phyloP scores from a whole-genome alignment of 2,113 vertebrate genomes.

The Hucho hucho region DNA sequence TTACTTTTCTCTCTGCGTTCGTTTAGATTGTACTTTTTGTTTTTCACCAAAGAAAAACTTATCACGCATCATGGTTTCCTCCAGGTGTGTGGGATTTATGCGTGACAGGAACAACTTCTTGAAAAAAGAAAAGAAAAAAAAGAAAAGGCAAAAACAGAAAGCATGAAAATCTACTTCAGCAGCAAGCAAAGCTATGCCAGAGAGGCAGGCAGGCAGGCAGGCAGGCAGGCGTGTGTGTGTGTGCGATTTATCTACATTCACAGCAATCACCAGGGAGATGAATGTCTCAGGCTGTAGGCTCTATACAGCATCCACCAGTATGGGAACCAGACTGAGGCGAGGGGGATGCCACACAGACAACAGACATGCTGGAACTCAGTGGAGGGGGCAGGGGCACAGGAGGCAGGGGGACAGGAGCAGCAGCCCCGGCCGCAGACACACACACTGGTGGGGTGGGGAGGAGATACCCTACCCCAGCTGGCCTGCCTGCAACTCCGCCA shows the following conservation, averaged over 20 bases:
- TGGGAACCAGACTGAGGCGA: conserved; percentile 77
- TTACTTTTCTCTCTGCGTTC: conserved; percentile 15
- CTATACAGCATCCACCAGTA: conserved; percentile 76
- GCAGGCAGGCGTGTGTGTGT: no score
- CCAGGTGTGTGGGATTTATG: conserved; percentile 11
- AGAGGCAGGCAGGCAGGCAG: conserved; percentile 34
- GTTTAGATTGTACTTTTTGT: conserved; percentile 17
- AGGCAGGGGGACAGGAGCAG: conserved; percentile 53
- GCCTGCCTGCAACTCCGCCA: conserved; percentile 75
- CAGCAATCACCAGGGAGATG: conserved; percentile 86
- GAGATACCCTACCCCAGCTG: conserved; percentile 77
- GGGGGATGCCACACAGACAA: conserved; percentile 86
- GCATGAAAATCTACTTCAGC: conserved; percentile 41
- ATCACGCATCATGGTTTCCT: conserved; percentile 1
- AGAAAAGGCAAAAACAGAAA: conserved; percentile 22
- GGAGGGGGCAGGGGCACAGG: conserved; percentile 78
- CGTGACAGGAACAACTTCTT: conserved; percentile 38
- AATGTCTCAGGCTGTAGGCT: conserved; percentile 72
- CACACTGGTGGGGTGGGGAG: conserved; percentile 75
- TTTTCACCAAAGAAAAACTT: conserved; percentile 10
- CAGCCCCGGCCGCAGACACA: conserved; percentile 58
- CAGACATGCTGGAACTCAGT: conserved; percentile 82
- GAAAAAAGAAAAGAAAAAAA: conserved; percentile 10
- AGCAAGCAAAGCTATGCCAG: conserved; percentile 44
- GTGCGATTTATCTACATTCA: conserved; percentile 86